phyloP scores from a whole-genome alignment of 2,113 vertebrate species.

The Marmota monax region DNA sequence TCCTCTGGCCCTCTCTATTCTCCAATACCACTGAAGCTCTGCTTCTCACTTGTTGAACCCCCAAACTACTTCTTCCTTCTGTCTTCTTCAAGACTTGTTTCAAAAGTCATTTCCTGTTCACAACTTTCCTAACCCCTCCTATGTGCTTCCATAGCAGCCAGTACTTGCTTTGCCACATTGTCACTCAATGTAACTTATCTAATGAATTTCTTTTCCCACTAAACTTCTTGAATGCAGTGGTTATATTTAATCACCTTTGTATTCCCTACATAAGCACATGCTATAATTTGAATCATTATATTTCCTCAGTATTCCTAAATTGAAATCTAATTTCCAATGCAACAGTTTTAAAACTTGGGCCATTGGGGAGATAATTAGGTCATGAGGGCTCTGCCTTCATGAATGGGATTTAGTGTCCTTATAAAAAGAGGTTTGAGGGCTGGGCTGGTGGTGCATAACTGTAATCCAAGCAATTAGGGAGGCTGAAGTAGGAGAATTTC shows the following conservation, averaged over 20 bases:
- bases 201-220: background rate
- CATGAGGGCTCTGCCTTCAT: background rate
- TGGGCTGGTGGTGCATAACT: too few species aligned
- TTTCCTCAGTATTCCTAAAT: background rate
- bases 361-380: background rate
- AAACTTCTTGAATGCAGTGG: background rate
- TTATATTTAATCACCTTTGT: background rate
- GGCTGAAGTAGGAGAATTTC: too few species aligned
- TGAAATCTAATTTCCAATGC: background rate
- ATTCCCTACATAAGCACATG: background rate
- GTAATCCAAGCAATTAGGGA: too few species aligned
- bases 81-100: background rate
- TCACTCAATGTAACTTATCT: background rate
- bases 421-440: too few species aligned
- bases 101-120: background rate
- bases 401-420: background rate
- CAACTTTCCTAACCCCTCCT: background rate
- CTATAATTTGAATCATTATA: background rate
- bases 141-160: background rate
- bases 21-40: background rate
- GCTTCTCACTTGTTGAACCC: background rate
- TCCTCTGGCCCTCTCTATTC: background rate
- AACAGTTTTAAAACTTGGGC: background rate
- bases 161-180: background rate
- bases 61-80: background rate